Evolutionary conservation across 2,113 vertebrate species (phyloP).

Genomic region (Irena cyanogastra): DNA sequence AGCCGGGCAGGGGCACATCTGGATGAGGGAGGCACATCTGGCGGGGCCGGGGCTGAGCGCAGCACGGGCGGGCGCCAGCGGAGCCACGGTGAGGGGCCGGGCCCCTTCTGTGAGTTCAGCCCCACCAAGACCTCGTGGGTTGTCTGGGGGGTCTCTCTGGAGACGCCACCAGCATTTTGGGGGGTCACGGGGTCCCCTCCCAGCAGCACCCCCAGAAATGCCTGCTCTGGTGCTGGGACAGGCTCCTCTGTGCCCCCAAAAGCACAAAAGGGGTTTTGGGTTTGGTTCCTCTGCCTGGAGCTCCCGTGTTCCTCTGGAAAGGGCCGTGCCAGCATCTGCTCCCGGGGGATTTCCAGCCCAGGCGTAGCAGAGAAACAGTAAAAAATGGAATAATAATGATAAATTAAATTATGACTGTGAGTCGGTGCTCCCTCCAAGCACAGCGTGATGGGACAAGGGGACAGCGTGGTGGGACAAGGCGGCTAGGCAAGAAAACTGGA

Average conservation of each 20-base stretch:
- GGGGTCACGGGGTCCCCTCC: not conserved
- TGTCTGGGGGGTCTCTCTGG: too few relatives aligned
- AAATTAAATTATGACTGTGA: not conserved
- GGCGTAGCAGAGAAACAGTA: fast-evolving
- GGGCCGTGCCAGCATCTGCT: not conserved
- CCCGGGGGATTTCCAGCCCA: not conserved
- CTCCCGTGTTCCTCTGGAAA: not conserved
- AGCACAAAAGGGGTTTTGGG: not conserved
- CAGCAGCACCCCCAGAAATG: not conserved
- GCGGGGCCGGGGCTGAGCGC: too few relatives aligned
- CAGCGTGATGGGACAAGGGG: too few relatives aligned
- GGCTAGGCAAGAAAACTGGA: not conserved
- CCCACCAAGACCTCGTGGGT: not conserved
- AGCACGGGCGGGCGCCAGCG: too few relatives aligned
- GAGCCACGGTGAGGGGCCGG: too few relatives aligned
- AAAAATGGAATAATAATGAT: not conserved
- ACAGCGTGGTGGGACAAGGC: not conserved
- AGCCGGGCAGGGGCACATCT: too few relatives aligned
- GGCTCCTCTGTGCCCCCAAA: not conserved
- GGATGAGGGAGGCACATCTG: too few relatives aligned
- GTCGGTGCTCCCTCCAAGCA: not conserved
- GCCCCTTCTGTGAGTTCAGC: not conserved
- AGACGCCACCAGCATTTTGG: fast-evolving
- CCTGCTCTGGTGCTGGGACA: fast-evolving
- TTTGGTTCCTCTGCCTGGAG: not conserved